Conservation (phyloP, 2,888 invertebrate species). For the Rotaria sp. region DNA sequence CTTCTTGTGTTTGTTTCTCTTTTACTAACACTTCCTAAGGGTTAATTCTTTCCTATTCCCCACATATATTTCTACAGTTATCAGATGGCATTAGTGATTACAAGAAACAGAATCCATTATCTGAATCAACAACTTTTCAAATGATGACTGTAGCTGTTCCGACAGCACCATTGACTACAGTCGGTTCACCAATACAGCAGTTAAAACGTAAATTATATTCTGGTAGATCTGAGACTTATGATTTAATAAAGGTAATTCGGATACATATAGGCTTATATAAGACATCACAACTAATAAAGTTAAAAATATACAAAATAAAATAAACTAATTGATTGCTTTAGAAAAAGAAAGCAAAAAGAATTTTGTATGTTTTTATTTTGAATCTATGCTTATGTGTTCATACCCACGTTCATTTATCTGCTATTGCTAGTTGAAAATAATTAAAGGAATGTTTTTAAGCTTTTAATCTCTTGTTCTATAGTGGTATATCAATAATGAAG, state of each 20-base stretch:
- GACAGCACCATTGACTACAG: not conserved
- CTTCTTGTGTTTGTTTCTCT: not conserved
- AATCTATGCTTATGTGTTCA: too few relatives aligned
- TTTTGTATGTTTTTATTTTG: too few relatives aligned
- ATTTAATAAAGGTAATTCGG: not conserved
- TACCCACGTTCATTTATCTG: not conserved
- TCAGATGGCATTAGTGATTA: not conserved
- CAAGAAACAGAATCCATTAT: slow-evolving; percentile 5
- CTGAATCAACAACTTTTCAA: not conserved
- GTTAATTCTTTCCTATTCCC: not conserved
- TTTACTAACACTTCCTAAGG: too few relatives aligned
- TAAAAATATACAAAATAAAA: too few relatives aligned
- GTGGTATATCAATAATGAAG: not conserved
- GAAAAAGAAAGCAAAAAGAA: too few relatives aligned
- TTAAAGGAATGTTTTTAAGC: not conserved
- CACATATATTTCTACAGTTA: not conserved
- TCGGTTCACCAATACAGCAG: not conserved
- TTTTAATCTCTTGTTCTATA: not conserved
- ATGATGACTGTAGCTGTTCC: not conserved
- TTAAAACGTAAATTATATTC: not conserved
- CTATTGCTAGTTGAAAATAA: not conserved
- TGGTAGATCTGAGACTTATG: not conserved
- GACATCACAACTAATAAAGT: too few relatives aligned
- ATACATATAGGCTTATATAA: not conserved
- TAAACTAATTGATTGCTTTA: too few relatives aligned